Evolutionary conservation across 1,140 invertebrate species (phyloP).

Genomic region (Yoshiicerus persimilis): DNA sequence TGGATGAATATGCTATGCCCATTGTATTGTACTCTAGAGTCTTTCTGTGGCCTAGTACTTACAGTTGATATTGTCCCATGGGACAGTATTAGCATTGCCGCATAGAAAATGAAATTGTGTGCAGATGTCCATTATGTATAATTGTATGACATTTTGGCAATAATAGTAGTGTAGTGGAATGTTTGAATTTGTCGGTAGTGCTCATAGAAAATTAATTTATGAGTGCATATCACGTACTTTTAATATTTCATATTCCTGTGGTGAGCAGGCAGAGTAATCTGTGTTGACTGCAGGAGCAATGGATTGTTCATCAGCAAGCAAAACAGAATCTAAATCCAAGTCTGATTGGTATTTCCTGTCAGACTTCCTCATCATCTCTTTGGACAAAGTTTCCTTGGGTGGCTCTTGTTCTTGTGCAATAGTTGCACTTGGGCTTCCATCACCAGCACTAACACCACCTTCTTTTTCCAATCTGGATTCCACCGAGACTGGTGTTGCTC

Average conservation of each 20-base stretch:
- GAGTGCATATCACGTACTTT: conserved; percentile 58
- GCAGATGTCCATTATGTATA: neutral
- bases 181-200: neutral
- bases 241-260: conserved; percentile 70
- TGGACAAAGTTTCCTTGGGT: neutral
- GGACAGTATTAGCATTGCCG: neutral
- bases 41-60: too few species aligned
- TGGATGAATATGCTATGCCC: too few species aligned
- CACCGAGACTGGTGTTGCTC: neutral
- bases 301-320: conserved; percentile 10
- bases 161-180: neutral
- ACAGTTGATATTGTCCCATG: too few species aligned
- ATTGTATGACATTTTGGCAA: neutral
- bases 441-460: neutral
- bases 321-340: conserved; percentile 12
- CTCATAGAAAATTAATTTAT: conserved; percentile 42
- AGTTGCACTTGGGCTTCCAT: neutral
- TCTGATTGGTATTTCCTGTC: conserved; percentile 15
- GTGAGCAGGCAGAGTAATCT: conserved; percentile 55
- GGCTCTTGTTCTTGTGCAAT: neutral
- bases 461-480: neutral
- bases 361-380: neutral
- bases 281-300: neutral
- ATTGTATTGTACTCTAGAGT: neutral
- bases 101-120: neutral